phyloP scores from a whole-genome alignment of 1,140 invertebrate genomes.

The Drosophila seguyi region DNA sequence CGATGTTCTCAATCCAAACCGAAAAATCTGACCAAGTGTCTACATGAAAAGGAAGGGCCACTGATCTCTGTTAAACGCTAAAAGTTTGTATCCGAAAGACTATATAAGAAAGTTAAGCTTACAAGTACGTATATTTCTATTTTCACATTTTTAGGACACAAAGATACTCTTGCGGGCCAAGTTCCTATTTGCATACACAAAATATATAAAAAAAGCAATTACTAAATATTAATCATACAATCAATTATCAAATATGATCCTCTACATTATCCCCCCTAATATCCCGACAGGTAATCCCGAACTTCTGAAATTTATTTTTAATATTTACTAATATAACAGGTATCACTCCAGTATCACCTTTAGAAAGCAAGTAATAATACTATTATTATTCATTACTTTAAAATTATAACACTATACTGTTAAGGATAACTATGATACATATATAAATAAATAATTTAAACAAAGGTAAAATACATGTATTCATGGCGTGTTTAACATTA shows the following conservation, averaged over 20 bases:
- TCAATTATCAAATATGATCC: background rate
- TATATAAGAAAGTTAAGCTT: slow-evolving; percentile 1
- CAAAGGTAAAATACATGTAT: background rate
- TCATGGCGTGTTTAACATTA: background rate
- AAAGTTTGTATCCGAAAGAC: slow-evolving; percentile 38
- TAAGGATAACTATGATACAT: background rate
- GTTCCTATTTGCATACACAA: background rate
- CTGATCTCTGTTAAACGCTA: slow-evolving; percentile 12
- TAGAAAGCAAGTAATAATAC: background rate
- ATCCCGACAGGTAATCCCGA: background rate
- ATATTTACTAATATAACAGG: background rate
- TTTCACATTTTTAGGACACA: slow-evolving; percentile 15
- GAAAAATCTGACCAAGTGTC: slow-evolving; percentile 14
- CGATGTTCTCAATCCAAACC: slow-evolving; percentile 17
- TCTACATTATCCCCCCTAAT: background rate
- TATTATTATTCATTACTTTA: background rate
- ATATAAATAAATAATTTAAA: background rate
- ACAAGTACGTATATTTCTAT: slow-evolving; percentile 24
- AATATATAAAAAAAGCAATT: background rate
- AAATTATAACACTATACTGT: background rate
- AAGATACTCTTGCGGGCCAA: background rate
- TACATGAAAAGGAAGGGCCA: slow-evolving; percentile 24
- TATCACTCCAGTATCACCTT: no score
- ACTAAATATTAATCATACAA: background rate
- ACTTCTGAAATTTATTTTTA: background rate